Conservation (phyloP, 2,113 vertebrate species). For the Elephas maximus region DNA sequence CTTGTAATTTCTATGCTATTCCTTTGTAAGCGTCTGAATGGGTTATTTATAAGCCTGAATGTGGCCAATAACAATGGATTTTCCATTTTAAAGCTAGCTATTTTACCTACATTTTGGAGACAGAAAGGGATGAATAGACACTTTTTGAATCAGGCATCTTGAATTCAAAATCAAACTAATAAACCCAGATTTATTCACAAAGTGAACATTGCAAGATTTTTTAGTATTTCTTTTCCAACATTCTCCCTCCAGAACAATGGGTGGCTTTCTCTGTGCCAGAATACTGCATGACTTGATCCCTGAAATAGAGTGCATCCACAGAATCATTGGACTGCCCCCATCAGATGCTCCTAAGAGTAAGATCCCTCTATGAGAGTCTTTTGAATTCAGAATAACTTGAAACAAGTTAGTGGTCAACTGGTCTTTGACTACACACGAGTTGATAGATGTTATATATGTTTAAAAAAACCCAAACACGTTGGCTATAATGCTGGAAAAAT, state of each 20-base stretch:
- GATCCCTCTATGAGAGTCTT: not conserved
- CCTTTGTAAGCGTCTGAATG: constrained; percentile 74
- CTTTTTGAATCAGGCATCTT: constrained; percentile 44
- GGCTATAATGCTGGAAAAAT: not conserved
- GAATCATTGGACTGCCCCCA: not conserved
- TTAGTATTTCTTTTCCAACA: not conserved
- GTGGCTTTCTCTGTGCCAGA: not conserved
- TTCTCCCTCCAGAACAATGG: not conserved
- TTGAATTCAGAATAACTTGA: not conserved
- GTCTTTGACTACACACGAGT: not conserved
- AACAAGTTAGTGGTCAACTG: not conserved
- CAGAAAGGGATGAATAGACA: not conserved
- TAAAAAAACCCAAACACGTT: not conserved
- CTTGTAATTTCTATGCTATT: constrained; percentile 74
- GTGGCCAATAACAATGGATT: constrained; percentile 79
- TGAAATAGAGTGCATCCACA: not conserved
- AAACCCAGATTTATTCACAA: not conserved
- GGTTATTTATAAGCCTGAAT: constrained; percentile 75
- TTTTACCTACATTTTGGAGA: not conserved
- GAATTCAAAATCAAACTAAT: constrained; percentile 3
- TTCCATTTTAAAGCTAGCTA: constrained; percentile 73
- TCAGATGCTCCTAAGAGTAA: not conserved
- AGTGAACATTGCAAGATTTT: not conserved
- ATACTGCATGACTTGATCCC: not conserved
- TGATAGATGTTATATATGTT: not conserved